phyloP scores from a whole-genome alignment of 2,113 vertebrate species.

The Rhinichthys klamathensis region DNA sequence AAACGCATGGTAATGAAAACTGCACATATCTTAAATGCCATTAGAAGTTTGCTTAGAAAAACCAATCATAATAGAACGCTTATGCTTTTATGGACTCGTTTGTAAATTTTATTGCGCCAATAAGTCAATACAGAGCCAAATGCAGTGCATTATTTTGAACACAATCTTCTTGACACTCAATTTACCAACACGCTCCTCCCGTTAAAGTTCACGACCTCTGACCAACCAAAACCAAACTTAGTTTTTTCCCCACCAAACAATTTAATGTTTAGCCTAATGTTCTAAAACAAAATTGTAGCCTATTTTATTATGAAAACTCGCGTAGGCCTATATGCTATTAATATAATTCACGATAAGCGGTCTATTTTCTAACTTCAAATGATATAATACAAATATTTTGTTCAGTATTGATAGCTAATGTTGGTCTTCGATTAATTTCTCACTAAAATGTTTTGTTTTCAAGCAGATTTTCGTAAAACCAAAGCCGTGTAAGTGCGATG shows the following conservation, averaged over 20 bases:
- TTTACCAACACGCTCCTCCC: conserved; percentile 29
- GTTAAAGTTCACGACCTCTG: conserved; percentile 38
- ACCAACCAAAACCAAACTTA: background rate
- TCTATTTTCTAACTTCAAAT: background rate
- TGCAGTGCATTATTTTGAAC: background rate
- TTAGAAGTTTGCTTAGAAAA: background rate
- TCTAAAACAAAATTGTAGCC: background rate
- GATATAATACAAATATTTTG: background rate
- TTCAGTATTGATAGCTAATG: background rate
- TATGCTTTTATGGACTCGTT: conserved; percentile 48
- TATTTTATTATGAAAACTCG: background rate
- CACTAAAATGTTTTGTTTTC: background rate
- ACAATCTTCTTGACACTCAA: conserved; percentile 17
- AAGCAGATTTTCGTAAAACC: background rate
- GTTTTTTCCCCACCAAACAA: no score
- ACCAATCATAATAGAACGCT: conserved; percentile 27
- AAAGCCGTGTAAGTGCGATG: background rate
- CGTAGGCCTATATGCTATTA: background rate
- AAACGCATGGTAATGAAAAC: background rate
- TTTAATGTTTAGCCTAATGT: background rate
- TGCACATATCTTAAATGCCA: background rate
- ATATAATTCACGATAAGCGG: background rate
- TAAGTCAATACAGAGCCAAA: conserved; percentile 22
- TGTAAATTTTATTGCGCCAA: conserved; percentile 50
- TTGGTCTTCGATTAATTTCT: background rate